Conservation (phyloP, 2,888 invertebrate genomes). For the Erebia palarica region DNA sequence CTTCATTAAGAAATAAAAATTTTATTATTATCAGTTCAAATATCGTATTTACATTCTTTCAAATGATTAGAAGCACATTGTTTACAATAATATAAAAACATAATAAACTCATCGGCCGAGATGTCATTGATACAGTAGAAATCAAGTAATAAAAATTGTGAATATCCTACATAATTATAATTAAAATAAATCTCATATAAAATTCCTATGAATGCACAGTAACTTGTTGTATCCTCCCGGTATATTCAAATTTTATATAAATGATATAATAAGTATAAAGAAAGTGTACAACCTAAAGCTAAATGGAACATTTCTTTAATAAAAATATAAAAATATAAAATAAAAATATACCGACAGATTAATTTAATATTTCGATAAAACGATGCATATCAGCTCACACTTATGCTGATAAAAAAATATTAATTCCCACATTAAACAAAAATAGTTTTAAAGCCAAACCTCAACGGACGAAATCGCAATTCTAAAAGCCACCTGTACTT, state of each 20-base stretch:
- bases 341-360: slow-evolving; percentile 24
- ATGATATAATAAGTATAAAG: background rate
- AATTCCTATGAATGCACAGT: slow-evolving; percentile 33
- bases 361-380: slow-evolving; percentile 23
- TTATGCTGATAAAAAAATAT: background rate
- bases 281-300: too few species aligned
- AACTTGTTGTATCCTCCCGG: slow-evolving; percentile 28
- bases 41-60: slow-evolving; percentile 82
- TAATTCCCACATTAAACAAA: background rate
- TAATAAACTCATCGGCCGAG: slow-evolving; percentile 60
- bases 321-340: background rate
- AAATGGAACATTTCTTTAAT: background rate
- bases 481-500: background rate
- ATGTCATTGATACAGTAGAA: slow-evolving; percentile 52
- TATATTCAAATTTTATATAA: slow-evolving; percentile 16
- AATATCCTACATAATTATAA: slow-evolving; percentile 50
- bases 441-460: background rate
- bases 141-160: slow-evolving; percentile 60
- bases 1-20: slow-evolving; percentile 79
- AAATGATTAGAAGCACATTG: slow-evolving; percentile 81
- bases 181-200: slow-evolving; percentile 48
- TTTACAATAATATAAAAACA: slow-evolving; percentile 65
- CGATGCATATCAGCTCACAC: slow-evolving; percentile 8
- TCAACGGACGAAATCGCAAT: background rate
- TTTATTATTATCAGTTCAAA: slow-evolving; percentile 84